Evolutionary conservation across 2,888 invertebrate genomes (phyloP).

Genomic region (Sabatieria punctata): DNA sequence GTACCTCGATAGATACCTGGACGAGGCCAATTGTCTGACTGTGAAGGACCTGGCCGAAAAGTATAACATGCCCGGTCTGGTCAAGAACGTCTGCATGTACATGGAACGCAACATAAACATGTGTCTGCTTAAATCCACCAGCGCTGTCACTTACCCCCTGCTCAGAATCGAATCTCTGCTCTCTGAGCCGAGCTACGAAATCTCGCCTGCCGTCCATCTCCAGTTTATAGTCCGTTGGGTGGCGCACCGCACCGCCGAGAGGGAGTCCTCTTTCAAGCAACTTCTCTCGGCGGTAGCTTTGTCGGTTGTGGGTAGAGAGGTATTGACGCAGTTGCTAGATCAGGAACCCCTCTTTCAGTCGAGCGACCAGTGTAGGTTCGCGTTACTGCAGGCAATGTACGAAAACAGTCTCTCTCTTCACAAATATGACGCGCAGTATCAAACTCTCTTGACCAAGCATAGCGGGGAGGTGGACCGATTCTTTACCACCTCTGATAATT

Average conservation of each 20-base stretch:
- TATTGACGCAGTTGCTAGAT: slow-evolving; percentile 41
- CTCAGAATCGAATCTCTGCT: slow-evolving; percentile 41
- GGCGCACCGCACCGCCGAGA: slow-evolving; percentile 35
- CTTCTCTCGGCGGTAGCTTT: slow-evolving; percentile 32
- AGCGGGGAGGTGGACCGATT: slow-evolving; percentile 11
- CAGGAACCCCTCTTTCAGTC: slow-evolving; percentile 42
- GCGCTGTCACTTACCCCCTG: slow-evolving; percentile 40
- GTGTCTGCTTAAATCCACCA: slow-evolving; percentile 40
- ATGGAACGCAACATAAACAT: slow-evolving; percentile 40
- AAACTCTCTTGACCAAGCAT: slow-evolving; percentile 11
- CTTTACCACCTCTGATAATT: slow-evolving; percentile 4
- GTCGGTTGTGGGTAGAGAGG: slow-evolving; percentile 14
- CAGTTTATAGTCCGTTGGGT: slow-evolving; percentile 43
- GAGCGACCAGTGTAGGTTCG: slow-evolving; percentile 44
- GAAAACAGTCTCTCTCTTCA: slow-evolving; percentile 34
- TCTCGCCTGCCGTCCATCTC: slow-evolving; percentile 34
- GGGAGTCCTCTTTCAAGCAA: slow-evolving; percentile 43
- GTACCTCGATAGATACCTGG: slow-evolving; percentile 46
- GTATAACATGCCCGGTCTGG: slow-evolving; percentile 43
- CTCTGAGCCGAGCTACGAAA: slow-evolving; percentile 38
- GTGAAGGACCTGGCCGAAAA: slow-evolving; percentile 45
- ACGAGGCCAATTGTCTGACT: slow-evolving; percentile 46
- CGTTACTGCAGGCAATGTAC: slow-evolving; percentile 39
- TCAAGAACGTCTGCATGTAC: slow-evolving; percentile 43
- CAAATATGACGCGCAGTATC: slow-evolving; percentile 25